Evolutionary conservation across 2,888 invertebrate species (phyloP), one percentile per base, ranked within the genome.

Genomic region (Trimorus sp.): DNA sequence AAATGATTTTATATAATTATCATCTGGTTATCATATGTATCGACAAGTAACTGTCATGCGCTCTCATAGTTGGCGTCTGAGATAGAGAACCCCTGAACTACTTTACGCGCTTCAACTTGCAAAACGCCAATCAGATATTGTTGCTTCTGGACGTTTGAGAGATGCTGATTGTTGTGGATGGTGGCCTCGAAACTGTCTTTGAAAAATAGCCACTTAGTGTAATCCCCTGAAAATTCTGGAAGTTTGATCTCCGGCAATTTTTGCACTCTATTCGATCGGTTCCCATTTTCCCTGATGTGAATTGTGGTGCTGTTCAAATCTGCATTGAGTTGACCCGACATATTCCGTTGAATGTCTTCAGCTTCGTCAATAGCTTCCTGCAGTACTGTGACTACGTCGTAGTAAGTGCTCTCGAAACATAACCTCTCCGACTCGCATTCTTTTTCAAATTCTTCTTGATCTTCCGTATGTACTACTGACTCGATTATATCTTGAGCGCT

Each of bases 71-170:
- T 86, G 14, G 74, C 60, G 0, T 79, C 79, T 11, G 75, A 84
- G 5, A 53, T 70, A 4, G 79, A 66, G 11, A 85, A 63, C 4
- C 81, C 63, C 40, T 84, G 78, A 3, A 87, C 83, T 0, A 76
- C 82, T 12, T 76, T 75, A 0, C 74, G 60, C 2, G 86, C 87
- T 63, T 82, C 79, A 0, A 85, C 85, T 7, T 56, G 74, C 6
- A 86, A 26, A 0, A 79, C 45, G 0, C 82, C 60, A 36, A 83
- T 82, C 6, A 86, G 48, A 66, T 86, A 87, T 38, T 82, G 73
- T 0, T 83, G 48, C 51, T 83, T 85, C 26, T 86, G 83, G 0
- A 79, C 68, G 14, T 80, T 53, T 8, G 51, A 42, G 6, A 85
- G 48, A 4, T 79, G 49, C 0, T 1, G 14, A 38, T 76, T 81